Evolutionary conservation across 1,140 invertebrate species (phyloP).

Genomic region (Marisa cornuarietis): DNA sequence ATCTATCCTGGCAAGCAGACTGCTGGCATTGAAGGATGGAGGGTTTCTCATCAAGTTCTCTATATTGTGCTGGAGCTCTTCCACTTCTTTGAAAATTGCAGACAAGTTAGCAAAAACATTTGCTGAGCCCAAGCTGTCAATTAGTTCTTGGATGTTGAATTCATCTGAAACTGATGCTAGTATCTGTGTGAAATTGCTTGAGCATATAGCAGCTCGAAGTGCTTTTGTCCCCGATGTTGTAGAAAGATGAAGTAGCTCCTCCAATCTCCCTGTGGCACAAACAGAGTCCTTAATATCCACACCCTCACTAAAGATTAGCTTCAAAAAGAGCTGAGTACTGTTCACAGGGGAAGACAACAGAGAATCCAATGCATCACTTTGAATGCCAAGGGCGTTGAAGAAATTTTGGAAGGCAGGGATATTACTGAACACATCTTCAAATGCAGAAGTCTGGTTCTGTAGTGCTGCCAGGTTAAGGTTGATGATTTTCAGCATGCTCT

Average conservation of each 20-base stretch:
- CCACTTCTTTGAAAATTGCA: conserved; percentile 22
- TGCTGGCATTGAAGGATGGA: conserved; percentile 20
- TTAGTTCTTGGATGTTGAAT: conserved; percentile 24
- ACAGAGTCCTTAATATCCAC: background rate
- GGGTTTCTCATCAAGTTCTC: conserved; percentile 21
- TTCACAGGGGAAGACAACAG: conserved; percentile 34
- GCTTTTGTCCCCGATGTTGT: conserved; percentile 22
- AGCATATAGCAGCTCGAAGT: conserved; percentile 23
- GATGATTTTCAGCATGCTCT: conserved; percentile 27
- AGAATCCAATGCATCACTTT: conserved; percentile 21
- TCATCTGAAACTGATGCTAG: conserved; percentile 11
- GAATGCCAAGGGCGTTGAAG: conserved; percentile 26
- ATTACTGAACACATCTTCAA: conserved; percentile 25
- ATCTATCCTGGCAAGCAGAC: background rate
- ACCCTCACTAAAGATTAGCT: conserved; percentile 18
- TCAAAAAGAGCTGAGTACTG: conserved; percentile 25
- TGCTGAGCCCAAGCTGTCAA: conserved; percentile 18
- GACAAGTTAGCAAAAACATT: conserved; percentile 30
- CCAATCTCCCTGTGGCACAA: background rate
- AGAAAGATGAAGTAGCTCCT: conserved; percentile 20
- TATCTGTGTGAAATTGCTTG: conserved; percentile 6
- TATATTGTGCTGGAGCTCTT: conserved; percentile 22
- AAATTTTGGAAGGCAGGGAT: conserved; percentile 31
- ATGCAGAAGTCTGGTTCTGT: conserved; percentile 25
- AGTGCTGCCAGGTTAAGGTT: conserved; percentile 30